A percentile compares a stretch with the other conserved stretches of the same genome.
Conservation (phyloP, 2,888 invertebrate genomes). For the Nymphalis polychloros region DNA sequence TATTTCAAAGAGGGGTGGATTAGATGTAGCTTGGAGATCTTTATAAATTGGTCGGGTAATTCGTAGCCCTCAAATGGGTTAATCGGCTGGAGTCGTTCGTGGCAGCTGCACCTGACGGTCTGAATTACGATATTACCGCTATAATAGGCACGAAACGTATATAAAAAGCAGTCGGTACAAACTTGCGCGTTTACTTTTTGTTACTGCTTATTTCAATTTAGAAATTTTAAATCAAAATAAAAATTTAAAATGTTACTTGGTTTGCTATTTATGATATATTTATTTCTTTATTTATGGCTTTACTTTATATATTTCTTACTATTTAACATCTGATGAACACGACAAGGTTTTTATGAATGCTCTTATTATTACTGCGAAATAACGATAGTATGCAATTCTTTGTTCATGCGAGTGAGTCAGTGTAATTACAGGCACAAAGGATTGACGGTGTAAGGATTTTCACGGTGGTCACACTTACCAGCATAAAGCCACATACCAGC, state of each 20-base stretch:
- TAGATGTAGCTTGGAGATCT: slow-evolving; percentile 48
- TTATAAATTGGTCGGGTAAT: slow-evolving; percentile 46
- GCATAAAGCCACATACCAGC: too few species aligned
- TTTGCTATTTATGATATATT: background rate
- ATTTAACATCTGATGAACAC: too few species aligned
- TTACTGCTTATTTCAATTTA: slow-evolving; percentile 25
- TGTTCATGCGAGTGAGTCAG: too few species aligned
- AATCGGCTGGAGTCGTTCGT: slow-evolving; percentile 71
- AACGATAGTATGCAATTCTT: too few species aligned
- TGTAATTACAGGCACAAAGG: too few species aligned
- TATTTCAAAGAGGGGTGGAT: slow-evolving; percentile 34
- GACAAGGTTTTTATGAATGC: too few species aligned
- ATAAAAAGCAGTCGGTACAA: slow-evolving; percentile 39
- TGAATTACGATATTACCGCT: slow-evolving; percentile 69
- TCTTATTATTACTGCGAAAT: too few species aligned
- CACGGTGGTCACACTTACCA: too few species aligned
- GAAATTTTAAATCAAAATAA: background rate
- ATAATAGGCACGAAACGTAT: slow-evolving; percentile 41
- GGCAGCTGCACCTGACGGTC: slow-evolving; percentile 77
- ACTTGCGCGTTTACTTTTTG: slow-evolving; percentile 27
- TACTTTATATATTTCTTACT: too few species aligned
- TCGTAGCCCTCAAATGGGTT: slow-evolving; percentile 65
- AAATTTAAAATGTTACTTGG: background rate
- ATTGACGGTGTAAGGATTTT: too few species aligned
- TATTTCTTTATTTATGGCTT: too few species aligned